Conservation (phyloP, 1,140 invertebrate species). For the Apis florea region DNA sequence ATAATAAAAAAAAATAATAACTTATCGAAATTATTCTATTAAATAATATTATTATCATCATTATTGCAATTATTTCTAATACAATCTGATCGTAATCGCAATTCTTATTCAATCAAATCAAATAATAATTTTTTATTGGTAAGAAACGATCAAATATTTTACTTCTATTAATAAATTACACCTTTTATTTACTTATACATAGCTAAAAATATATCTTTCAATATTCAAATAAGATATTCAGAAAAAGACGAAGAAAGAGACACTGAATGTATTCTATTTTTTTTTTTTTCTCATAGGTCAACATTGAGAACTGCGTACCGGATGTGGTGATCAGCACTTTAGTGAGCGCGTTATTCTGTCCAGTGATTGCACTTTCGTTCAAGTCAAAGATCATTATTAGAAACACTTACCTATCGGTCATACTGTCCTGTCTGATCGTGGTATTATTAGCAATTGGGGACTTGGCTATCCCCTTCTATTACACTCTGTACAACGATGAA, state of each 20-base stretch:
- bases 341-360: conserved; percentile 76
- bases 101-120: conserved; percentile 11
- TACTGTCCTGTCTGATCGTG: conserved; percentile 80
- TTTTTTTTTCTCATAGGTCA: conserved; percentile 68
- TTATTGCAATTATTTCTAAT: not conserved
- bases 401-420: conserved; percentile 78
- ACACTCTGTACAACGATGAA: conserved; percentile 71
- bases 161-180: not conserved
- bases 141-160: conserved; percentile 3
- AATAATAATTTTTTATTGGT: conserved; percentile 20
- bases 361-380: conserved; percentile 80
- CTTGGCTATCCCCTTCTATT: conserved; percentile 81
- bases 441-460: conserved; percentile 79
- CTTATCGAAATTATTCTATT: not conserved
- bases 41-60: no score
- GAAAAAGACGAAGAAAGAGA: no score
- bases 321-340: conserved; percentile 74
- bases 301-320: conserved; percentile 73
- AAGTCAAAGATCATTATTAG: conserved; percentile 77
- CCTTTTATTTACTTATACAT: not conserved
- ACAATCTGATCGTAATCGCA: not conserved
- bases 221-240: not conserved
- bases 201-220: not conserved
- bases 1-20: not conserved
- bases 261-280: conserved; percentile 7